Percentiles rank a stretch among this genome's conserved stretches.
Evolutionary conservation across 2,888 invertebrate species (phyloP).

Genomic region (Conomelus anceps): DNA sequence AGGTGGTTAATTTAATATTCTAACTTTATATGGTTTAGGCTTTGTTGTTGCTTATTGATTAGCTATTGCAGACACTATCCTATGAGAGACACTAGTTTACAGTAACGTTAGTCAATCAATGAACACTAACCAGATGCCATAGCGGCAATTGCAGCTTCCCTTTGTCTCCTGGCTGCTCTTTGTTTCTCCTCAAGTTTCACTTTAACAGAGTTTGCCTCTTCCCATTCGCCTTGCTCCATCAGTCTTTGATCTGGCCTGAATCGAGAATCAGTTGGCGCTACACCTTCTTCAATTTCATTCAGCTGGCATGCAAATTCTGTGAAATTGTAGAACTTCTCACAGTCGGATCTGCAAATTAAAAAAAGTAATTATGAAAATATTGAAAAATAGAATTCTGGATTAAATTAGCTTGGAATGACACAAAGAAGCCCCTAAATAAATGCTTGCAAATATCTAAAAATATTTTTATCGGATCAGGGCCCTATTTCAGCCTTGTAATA

Average conservation of each 20-base stretch:
- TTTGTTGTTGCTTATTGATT: too few species aligned
- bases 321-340: slow-evolving; percentile 83
- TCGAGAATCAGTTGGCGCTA: slow-evolving; percentile 93
- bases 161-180: slow-evolving; percentile 58
- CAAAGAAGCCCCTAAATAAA: too few species aligned
- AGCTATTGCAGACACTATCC: background rate
- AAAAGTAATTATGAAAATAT: background rate
- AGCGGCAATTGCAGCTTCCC: slow-evolving; percentile 67
- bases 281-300: slow-evolving; percentile 86
- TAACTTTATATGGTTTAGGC: too few species aligned
- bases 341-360: slow-evolving; percentile 48
- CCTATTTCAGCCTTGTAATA: too few species aligned
- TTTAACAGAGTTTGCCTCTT: slow-evolving; percentile 83
- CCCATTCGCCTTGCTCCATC: slow-evolving; percentile 93
- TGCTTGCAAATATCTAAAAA: too few species aligned
- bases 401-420: too few species aligned
- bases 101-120: background rate
- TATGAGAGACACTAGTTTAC: background rate
- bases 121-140: slow-evolving; percentile 38
- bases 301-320: slow-evolving; percentile 92
- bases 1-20: too few species aligned
- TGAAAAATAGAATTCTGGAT: background rate
- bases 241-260: slow-evolving; percentile 91
- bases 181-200: slow-evolving; percentile 92
- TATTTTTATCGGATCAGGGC: too few species aligned